Evolutionary conservation across 1,140 invertebrate species (phyloP).

Genomic region (Zaprionus taronus): DNA sequence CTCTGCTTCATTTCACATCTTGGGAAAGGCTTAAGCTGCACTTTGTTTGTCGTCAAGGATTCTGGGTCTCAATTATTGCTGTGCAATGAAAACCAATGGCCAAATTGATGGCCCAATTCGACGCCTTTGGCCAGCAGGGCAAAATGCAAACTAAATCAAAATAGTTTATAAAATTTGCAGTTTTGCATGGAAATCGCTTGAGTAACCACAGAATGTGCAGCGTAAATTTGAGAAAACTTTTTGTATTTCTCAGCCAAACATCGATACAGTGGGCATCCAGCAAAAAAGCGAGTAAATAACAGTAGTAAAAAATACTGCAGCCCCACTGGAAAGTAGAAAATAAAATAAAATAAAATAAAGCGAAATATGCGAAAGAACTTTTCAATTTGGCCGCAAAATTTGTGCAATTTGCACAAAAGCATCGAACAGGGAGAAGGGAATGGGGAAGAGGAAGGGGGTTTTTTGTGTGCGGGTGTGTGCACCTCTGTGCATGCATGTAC

Average conservation of each 20-base stretch:
- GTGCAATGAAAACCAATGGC: not conserved
- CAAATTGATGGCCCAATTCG: not conserved
- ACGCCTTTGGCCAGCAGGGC: slow-evolving; percentile 19
- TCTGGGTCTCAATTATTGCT: not conserved
- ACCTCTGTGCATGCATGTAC: not conserved
- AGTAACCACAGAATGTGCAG: slow-evolving; percentile 46
- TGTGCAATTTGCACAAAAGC: slow-evolving; percentile 60
- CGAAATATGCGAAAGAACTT: slow-evolving; percentile 59
- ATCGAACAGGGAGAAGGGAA: not conserved
- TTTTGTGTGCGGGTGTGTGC: no score
- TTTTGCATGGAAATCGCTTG: slow-evolving; percentile 45
- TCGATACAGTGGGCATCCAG: slow-evolving; percentile 63
- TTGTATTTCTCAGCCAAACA: slow-evolving; percentile 66
- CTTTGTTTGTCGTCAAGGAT: not conserved
- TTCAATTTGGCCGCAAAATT: slow-evolving; percentile 75
- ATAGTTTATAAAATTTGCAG: slow-evolving; percentile 52
- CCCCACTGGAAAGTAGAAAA: slow-evolving; percentile 22
- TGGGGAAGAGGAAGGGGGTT: no score
- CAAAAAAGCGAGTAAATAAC: slow-evolving; percentile 41
- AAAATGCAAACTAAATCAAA: slow-evolving; percentile 36
- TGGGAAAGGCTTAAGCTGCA: not conserved
- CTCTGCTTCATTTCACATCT: no score
- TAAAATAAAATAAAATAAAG: slow-evolving; percentile 47
- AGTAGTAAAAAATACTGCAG: slow-evolving; percentile 23
- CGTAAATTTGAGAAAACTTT: slow-evolving; percentile 56